Conservation (phyloP, 2,797 vertebrate genomes). For the Gymnothorax reevesii region DNA sequence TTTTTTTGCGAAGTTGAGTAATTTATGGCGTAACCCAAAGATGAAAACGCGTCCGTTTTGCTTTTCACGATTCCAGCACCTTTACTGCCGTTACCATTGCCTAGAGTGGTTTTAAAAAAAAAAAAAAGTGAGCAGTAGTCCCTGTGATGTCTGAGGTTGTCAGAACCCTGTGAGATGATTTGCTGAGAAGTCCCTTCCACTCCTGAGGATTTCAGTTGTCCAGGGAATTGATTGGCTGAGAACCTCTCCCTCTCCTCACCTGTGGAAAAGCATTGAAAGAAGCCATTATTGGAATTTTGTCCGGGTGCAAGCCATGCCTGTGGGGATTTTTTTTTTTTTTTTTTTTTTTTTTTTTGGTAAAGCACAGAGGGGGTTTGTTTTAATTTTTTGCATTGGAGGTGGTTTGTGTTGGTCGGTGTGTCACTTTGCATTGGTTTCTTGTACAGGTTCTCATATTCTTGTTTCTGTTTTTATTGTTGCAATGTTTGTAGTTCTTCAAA, state of each 20-base stretch:
- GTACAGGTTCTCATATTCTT: conserved; percentile 61
- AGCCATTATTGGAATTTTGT: conserved; percentile 88
- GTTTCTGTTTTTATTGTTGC: conserved; percentile 76
- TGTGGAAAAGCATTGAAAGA: conserved; percentile 95
- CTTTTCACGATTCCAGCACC: conserved; percentile 86
- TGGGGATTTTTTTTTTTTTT: conserved; percentile 50
- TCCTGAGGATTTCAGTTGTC: conserved; percentile 97
- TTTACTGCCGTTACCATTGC: conserved; percentile 80
- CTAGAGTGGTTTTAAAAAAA: conserved; percentile 80
- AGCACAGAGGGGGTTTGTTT: conserved; percentile 16
- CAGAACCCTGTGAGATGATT: conserved; percentile 86
- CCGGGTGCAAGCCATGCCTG: conserved; percentile 78
- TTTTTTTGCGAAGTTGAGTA: conserved; percentile 83
- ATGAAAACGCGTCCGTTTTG: conserved; percentile 74
- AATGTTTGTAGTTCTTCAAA: conserved; percentile 86
- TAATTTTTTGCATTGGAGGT: conserved; percentile 32
- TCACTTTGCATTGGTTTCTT: conserved; percentile 56
- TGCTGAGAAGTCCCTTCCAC: conserved; percentile 93
- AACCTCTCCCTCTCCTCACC: conserved; percentile 90
- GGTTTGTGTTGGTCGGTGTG: conserved; percentile 11
- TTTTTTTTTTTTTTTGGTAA: conserved; percentile 31
- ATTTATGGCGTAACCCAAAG: conserved; percentile 78
- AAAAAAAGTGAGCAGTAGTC: conserved; percentile 71
- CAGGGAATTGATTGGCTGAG: conserved; percentile 96
- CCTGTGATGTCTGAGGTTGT: conserved; percentile 88